Evolutionary conservation across 2,888 invertebrate genomes (phyloP).

Genomic region (Chymomyza amoena): DNA sequence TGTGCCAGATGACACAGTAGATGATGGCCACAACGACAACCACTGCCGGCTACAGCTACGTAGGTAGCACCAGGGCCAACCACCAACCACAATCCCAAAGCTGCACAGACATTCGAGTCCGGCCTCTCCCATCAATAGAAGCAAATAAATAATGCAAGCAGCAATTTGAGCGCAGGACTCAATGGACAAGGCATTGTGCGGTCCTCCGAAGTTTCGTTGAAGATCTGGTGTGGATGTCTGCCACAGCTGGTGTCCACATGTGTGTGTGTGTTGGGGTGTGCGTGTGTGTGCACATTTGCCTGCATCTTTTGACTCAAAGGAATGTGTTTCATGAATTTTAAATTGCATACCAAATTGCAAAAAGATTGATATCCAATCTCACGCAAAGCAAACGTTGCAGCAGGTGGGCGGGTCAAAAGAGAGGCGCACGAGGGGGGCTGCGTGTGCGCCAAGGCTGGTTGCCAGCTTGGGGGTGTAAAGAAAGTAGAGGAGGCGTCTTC

Average conservation of each 20-base stretch:
- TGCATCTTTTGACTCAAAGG: constrained; percentile 74
- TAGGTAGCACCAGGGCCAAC: neutral
- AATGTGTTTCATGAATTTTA: constrained; percentile 77
- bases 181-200: constrained; percentile 25
- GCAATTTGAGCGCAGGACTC: constrained; percentile 63
- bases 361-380: constrained; percentile 77
- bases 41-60: constrained; percentile 20
- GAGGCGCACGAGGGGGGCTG: neutral
- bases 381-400: constrained; percentile 51
- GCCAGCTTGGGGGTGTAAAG: neutral
- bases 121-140: constrained; percentile 59
- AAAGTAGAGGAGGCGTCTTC: too few relatives aligned
- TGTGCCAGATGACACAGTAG: constrained; percentile 6
- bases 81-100: constrained; percentile 17
- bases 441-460: neutral
- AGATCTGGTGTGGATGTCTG: neutral
- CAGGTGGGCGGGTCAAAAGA: constrained; percentile 3
- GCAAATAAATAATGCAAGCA: constrained; percentile 74
- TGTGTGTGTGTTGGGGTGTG: constrained; percentile 29
- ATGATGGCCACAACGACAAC: constrained; percentile 22
- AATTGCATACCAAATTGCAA: constrained; percentile 76
- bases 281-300: constrained; percentile 59
- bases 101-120: constrained; percentile 3
- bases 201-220: constrained; percentile 10
- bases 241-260: constrained; percentile 9